Base-by-base conservation (phyloP, 1,140 invertebrate species). In the Gonatopus flavifemur region DNA sequence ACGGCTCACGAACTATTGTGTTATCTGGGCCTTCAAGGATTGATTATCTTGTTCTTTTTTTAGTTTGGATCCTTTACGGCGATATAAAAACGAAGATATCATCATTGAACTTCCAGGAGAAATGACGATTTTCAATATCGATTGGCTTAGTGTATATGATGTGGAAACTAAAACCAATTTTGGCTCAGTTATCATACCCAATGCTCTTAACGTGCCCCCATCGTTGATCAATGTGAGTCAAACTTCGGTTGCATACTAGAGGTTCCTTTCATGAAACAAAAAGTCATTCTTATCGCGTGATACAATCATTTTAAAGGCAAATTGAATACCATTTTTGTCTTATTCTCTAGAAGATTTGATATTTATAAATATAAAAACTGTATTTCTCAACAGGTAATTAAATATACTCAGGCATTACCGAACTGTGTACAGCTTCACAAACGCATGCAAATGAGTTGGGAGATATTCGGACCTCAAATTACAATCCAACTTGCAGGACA, bases 361-460 rank as follows among this genome's bases (percentile, higher is more conserved):
- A n/a, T n/a, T n/a, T n/a, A n/a, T n/a, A n/a, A n/a, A n/a, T n/a
- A n/a, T n/a, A n/a, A n/a, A n/a, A n/a, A n/a, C n/a, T n/a, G n/a
- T n/a, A n/a, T n/a, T n/a, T n/a, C n/a, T 38, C 33, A 50, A 42
- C 20, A 76, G 74, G 57, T 72, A 12, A 68, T 69, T 33, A 68
- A 69, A 42, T 77, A 82, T 53, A 78, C 77, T 50, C 78, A 83
- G 55, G 71, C 82, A 18, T 75, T 94, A 43, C 90, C 91, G 38
- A 92, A 94, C 71, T 95, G 93, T 72, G 72, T 89, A 56, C 90
- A 93, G 72, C 80, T 94, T 5, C 92, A 94, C 70, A 86, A 86
- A 70, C 83, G 90, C 59, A 77, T 88, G 43, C 91, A 93, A 80
- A 81, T 94, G 3, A 86, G 87, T 8, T 96, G 93, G 93, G 91